Conservation (phyloP, 2,888 invertebrate species). For the Euzetes globulus region DNA sequence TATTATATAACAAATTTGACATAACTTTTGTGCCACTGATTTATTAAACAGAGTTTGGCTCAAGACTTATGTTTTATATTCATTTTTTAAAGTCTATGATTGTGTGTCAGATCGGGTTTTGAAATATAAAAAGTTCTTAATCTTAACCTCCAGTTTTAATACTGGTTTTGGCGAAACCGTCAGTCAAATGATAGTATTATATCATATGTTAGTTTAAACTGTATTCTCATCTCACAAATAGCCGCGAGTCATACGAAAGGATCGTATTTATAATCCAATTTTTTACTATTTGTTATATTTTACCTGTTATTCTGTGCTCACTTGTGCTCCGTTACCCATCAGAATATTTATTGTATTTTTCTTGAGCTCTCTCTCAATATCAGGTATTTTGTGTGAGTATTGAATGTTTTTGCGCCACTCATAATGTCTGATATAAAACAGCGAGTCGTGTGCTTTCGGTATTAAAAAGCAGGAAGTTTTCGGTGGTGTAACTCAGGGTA, state of each 20-base stretch:
- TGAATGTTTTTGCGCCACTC: neutral
- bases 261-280: neutral
- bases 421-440: neutral
- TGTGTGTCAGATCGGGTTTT: conserved; percentile 9
- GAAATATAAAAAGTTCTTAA: neutral
- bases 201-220: conserved; percentile 6
- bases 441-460: neutral
- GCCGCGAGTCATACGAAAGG: conserved; percentile 10
- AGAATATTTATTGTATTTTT: neutral
- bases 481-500: conserved; percentile 15
- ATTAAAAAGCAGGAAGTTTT: conserved; percentile 26
- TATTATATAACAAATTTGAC: neutral
- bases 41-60: neutral
- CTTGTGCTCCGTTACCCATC: neutral
- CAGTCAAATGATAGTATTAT: neutral
- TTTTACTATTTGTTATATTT: neutral
- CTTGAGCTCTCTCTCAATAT: neutral
- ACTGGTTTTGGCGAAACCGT: conserved; percentile 16
- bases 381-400: neutral
- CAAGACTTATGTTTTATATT: neutral
- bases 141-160: conserved; percentile 15
- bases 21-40: neutral
- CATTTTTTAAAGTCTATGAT: neutral
- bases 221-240: neutral
- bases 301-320: neutral